These are phyloP conservation scores for Oscheius sp. DNA, from an alignment of 2,888 invertebrate genomes.

Conservation along the genomic window DNA sequence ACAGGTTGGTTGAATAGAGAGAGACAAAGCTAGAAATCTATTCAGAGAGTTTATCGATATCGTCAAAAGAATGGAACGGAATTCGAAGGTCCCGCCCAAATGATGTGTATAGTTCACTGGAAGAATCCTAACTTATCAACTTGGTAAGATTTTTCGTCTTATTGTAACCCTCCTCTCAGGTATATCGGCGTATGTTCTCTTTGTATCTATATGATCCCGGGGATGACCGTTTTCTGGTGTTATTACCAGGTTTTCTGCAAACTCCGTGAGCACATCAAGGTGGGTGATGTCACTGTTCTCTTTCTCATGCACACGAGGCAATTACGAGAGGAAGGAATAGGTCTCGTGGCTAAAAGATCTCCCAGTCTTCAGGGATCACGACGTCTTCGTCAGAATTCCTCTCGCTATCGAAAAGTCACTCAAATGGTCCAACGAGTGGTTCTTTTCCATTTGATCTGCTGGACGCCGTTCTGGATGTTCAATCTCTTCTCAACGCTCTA, in stretches of 20 bases:
- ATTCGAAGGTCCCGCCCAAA: slow-evolving; percentile 49
- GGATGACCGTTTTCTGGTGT: slow-evolving; percentile 64
- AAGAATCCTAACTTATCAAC: slow-evolving; percentile 57
- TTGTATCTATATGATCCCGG: slow-evolving; percentile 66
- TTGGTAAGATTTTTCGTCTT: slow-evolving; percentile 48
- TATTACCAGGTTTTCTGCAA: slow-evolving; percentile 69
- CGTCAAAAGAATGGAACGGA: slow-evolving; percentile 38
- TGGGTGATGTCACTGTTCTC: background rate
- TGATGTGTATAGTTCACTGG: slow-evolving; percentile 65
- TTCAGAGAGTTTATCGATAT: slow-evolving; percentile 42
- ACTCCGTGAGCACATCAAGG: slow-evolving; percentile 60
- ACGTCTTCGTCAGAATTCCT: slow-evolving; percentile 57
- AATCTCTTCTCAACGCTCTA: slow-evolving; percentile 67
- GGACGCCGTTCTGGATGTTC: slow-evolving; percentile 69
- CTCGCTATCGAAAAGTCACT: slow-evolving; percentile 68
- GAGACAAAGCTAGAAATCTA: background rate
- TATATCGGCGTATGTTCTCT: slow-evolving; percentile 66
- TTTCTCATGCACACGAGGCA: slow-evolving; percentile 22
- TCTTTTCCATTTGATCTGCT: slow-evolving; percentile 67
- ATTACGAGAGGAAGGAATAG: background rate
- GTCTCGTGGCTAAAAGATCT: background rate
- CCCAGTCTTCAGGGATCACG: slow-evolving; percentile 46
- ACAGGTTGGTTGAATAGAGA: slow-evolving; percentile 37
- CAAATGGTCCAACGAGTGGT: slow-evolving; percentile 68
- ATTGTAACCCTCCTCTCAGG: slow-evolving; percentile 40